phyloP scores from a whole-genome alignment of 1,140 invertebrate genomes.

The Drosophila paulistorum region DNA sequence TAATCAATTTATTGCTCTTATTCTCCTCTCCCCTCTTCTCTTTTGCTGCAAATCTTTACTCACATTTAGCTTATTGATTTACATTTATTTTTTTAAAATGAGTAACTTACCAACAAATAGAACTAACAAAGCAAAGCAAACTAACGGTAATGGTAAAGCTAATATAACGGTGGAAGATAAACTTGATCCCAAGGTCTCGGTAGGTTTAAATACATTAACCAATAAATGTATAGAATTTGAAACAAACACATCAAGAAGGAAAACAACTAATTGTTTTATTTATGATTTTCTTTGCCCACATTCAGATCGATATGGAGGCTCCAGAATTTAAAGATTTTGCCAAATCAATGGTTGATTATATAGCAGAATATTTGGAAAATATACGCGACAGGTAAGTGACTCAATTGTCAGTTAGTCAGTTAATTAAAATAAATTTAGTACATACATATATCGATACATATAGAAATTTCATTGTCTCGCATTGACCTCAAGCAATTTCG shows the following conservation, averaged over 20 bases:
- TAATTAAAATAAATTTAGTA: constrained; percentile 58
- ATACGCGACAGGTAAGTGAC: constrained; percentile 89
- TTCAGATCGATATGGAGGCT: constrained; percentile 87
- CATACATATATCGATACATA: constrained; percentile 51
- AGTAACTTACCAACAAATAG: constrained; percentile 53
- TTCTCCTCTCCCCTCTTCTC: background rate
- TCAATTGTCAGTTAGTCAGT: constrained; percentile 1
- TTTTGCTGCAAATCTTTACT: background rate
- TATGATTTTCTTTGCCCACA: background rate
- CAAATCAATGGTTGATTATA: constrained; percentile 91
- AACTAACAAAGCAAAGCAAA: constrained; percentile 39
- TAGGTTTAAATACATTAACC: constrained; percentile 43
- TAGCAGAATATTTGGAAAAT: constrained; percentile 92
- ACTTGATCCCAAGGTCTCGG: constrained; percentile 74
- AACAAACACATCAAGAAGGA: too few relatives aligned
- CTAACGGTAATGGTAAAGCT: constrained; percentile 53
- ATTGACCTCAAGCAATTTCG: constrained; percentile 56
- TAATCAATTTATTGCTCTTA: background rate
- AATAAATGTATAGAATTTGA: background rate
- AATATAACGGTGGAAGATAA: constrained; percentile 58
- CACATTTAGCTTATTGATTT: background rate
- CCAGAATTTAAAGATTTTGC: constrained; percentile 91
- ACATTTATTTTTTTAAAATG: constrained; percentile 38
- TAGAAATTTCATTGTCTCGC: constrained; percentile 34
- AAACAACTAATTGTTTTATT: background rate